Evolutionary conservation across 2,888 invertebrate species (phyloP), one percentile per base, ranked within the genome.

Genomic region (Trilocha varians): DNA sequence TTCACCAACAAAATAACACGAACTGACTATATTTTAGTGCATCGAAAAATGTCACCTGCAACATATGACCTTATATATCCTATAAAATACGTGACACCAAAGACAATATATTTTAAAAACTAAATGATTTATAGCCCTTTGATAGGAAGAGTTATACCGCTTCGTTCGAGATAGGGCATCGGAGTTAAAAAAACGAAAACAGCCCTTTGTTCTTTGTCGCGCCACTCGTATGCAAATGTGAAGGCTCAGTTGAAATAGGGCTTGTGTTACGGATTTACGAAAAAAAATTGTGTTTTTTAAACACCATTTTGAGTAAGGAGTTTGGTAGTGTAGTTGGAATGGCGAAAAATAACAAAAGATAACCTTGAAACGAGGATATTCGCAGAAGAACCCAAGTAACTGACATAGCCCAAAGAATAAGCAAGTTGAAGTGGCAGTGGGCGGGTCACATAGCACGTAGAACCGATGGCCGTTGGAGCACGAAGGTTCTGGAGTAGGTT

Each of bases 141-240:
- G 74, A 74, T 77, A 78, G 68, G 56, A 57, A 62, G 69, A 63
- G 59, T 62, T 63, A 65, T 67, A 59, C 65, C 60, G 57, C 58
- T 56, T 65, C 68, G 65, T 68, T 70, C 64, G 62, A 66, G 79
- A 82, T 77, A 75, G 64, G 71, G 65, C 71, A 72, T 74, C 74
- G 65, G 66, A 52, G 55, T 25, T 25, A 51, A 50, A 53, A 55
- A 53, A 59, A 58, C 55, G 52, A 52, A 56, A 52, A 44, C 38
- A 46, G 49, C 53, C 75, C 78, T 80, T 84, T 84, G 83, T 84
- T 80, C 83, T 77, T 79, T 76, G 77, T 82, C 82, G 78, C 79
- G 74, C 72, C 67, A 70, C 67, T 73, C 72, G 66, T 74, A 85
- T 84, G 84, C 73, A 84, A 85, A 85, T 83, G 65, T 53, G 57